These are phyloP conservation scores for Pagrus major DNA, from an alignment of 2,113 vertebrate genomes.

Conservation along the genomic window DNA sequence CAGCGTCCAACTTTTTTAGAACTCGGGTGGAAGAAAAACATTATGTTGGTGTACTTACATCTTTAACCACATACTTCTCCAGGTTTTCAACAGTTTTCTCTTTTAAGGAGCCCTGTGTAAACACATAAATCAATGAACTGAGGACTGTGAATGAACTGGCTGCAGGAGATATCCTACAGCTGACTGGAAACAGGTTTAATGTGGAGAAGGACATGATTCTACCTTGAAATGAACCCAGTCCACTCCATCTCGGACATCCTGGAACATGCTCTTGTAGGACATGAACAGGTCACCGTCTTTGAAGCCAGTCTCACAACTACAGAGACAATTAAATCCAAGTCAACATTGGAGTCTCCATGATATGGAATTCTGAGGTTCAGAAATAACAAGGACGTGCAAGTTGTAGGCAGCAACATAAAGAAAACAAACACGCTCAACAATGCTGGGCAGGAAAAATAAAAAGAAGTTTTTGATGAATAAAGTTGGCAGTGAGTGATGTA, in stretches of 20 bases:
- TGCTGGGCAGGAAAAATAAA: too few relatives aligned
- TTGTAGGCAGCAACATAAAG: too few relatives aligned
- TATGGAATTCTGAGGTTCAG: neutral
- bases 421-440: too few relatives aligned
- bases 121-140: neutral
- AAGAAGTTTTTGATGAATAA: too few relatives aligned
- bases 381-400: too few relatives aligned
- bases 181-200: neutral
- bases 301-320: slow-evolving; percentile 94
- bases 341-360: neutral
- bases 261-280: slow-evolving; percentile 99
- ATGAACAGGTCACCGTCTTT: slow-evolving; percentile 98
- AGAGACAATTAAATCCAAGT: neutral
- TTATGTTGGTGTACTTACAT: slow-evolving; percentile 87
- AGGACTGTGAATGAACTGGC: neutral
- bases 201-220: neutral
- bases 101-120: slow-evolving; percentile 91
- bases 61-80: slow-evolving; percentile 96
- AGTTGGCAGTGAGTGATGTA: too few relatives aligned
- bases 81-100: slow-evolving; percentile 97
- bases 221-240: slow-evolving; percentile 98
- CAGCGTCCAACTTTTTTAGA: too few relatives aligned
- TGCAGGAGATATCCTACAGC: neutral
- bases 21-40: too few relatives aligned
- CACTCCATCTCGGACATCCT: slow-evolving; percentile 95